Percentiles rank a stretch among this genome's conserved stretches.
Evolutionary conservation across 2,888 invertebrate genomes (phyloP).

Genomic region (Pelosia muscerda): DNA sequence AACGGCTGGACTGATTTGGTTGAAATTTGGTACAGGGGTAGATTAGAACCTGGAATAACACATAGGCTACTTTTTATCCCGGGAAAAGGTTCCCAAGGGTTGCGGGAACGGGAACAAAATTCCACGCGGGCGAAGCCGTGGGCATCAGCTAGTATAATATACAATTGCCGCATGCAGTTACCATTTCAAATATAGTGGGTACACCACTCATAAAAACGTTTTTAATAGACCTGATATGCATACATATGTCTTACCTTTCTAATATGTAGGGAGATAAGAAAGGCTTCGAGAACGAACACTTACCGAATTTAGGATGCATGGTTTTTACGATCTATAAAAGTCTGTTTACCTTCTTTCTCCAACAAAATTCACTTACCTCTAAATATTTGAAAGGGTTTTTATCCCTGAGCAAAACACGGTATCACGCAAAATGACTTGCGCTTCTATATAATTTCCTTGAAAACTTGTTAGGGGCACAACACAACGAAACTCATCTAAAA

Average conservation of each 20-base stretch:
- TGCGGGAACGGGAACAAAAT: too few relatives aligned
- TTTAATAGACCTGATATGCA: constrained; percentile 8
- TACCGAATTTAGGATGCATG: constrained; percentile 61
- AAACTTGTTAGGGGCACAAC: constrained; percentile 26
- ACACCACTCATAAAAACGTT: constrained; percentile 14
- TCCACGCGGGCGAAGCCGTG: too few relatives aligned
- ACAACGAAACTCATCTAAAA: constrained; percentile 23
- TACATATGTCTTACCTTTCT: constrained; percentile 3
- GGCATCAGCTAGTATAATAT: too few relatives aligned
- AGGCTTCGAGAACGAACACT: constrained; percentile 39
- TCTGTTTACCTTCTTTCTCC: constrained; percentile 56
- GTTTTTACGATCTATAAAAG: constrained; percentile 68
- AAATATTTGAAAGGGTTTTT: constrained; percentile 62
- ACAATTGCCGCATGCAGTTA: neutral
- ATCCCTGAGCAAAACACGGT: constrained; percentile 35
- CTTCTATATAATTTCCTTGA: constrained; percentile 42
- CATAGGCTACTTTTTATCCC: too few relatives aligned
- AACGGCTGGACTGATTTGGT: too few relatives aligned
- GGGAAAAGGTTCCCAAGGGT: too few relatives aligned
- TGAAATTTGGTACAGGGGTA: too few relatives aligned
- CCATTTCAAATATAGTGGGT: constrained; percentile 5
- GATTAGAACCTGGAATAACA: too few relatives aligned
- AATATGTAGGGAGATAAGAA: constrained; percentile 32
- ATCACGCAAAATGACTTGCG: constrained; percentile 48
- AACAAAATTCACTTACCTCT: constrained; percentile 59